phyloP scores from a whole-genome alignment of 2,888 invertebrate species.

The Eristalis arbustorum region DNA sequence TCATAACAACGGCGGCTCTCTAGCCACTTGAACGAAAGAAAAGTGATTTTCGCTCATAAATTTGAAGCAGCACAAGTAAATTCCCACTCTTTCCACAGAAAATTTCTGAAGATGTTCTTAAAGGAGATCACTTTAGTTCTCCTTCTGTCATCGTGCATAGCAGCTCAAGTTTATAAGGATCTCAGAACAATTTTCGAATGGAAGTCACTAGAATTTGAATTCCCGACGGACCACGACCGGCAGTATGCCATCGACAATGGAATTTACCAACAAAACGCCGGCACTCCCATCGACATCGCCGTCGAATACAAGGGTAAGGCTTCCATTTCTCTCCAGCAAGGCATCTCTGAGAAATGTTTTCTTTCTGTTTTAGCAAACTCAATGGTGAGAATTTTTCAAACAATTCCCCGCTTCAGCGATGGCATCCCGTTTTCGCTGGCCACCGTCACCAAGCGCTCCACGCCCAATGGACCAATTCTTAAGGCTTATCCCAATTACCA shows the following conservation, averaged over 20 bases:
- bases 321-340: conserved; percentile 72
- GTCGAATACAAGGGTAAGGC: conserved; percentile 68
- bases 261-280: conserved; percentile 83
- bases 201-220: conserved; percentile 85
- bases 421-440: conserved; percentile 89
- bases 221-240: conserved; percentile 81
- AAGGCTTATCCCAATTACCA: conserved; percentile 85
- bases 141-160: background rate
- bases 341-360: conserved; percentile 72
- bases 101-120: background rate
- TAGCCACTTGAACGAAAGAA: too few relatives aligned
- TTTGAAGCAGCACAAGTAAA: too few relatives aligned
- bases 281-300: conserved; percentile 82
- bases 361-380: conserved; percentile 67
- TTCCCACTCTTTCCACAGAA: background rate
- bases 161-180: background rate
- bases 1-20: too few relatives aligned
- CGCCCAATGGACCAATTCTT: conserved; percentile 81
- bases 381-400: conserved; percentile 83
- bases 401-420: conserved; percentile 86
- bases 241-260: conserved; percentile 80
- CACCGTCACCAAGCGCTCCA: conserved; percentile 80
- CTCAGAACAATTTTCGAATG: conserved; percentile 83
- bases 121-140: background rate
- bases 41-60: too few relatives aligned